Conservation (phyloP, 2,113 vertebrate genomes). For the Alethe diademata region DNA sequence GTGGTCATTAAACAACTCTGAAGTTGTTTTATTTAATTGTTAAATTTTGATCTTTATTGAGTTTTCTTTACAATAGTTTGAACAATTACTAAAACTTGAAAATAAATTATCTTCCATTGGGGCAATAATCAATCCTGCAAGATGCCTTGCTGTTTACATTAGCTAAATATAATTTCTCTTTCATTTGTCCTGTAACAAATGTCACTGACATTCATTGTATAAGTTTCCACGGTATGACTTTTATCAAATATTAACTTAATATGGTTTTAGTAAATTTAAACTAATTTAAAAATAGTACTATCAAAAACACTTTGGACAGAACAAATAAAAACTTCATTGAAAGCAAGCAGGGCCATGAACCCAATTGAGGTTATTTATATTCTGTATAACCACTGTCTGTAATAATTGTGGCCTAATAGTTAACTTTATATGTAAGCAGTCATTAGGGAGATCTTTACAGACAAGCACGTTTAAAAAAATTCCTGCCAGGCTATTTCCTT, state of each 20-base stretch:
- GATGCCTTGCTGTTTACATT: background rate
- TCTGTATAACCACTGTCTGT: background rate
- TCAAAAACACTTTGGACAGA: background rate
- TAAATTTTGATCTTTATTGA: background rate
- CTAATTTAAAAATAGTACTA: background rate
- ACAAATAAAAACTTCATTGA: background rate
- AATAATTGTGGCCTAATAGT: background rate
- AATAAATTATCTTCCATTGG: background rate
- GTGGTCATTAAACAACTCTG: background rate
- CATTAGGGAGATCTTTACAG: background rate
- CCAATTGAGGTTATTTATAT: background rate
- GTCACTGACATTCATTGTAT: background rate
- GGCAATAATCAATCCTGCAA: slow-evolving; percentile 6
- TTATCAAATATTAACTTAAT: background rate
- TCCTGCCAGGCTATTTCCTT: background rate
- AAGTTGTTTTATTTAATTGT: background rate
- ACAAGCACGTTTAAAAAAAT: background rate
- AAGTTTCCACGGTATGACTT: background rate
- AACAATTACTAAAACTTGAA: slow-evolving; percentile 1
- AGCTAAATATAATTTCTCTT: background rate
- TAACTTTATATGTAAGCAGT: background rate
- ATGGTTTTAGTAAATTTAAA: background rate
- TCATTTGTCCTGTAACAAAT: background rate
- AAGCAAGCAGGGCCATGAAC: background rate
- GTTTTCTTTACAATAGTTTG: background rate